A percentile compares a stretch with the other conserved stretches of the same genome.
These are phyloP conservation scores for Tupaia tana DNA, from an alignment of 2,113 vertebrate genomes.

Conservation along the genomic window DNA sequence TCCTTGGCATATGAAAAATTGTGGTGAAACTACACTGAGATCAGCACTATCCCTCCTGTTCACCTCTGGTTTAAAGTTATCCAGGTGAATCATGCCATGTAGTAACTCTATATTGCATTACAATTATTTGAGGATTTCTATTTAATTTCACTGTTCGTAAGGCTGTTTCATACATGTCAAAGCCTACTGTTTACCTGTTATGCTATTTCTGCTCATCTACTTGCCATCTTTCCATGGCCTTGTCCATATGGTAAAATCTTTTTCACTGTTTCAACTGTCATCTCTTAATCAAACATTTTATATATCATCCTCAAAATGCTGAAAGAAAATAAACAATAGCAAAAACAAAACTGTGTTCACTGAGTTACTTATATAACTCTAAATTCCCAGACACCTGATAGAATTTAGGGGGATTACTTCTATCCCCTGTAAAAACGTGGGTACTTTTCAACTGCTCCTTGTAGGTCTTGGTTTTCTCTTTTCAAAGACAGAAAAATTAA, in stretches of 20 bases:
- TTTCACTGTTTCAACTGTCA: not conserved
- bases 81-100: constrained; percentile 29
- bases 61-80: constrained; percentile 14
- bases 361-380: not conserved
- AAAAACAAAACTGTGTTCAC: not conserved
- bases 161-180: constrained; percentile 66
- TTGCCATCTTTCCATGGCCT: not conserved
- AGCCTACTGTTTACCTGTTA: constrained; percentile 62
- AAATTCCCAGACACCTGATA: not conserved
- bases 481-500: not conserved
- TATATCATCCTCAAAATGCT: not conserved
- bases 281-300: not conserved
- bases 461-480: not conserved
- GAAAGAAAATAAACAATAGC: not conserved
- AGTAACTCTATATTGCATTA: constrained; percentile 41
- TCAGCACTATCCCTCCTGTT: not conserved
- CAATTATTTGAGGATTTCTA: constrained; percentile 69
- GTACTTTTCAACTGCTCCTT: not conserved
- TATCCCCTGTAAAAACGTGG: not conserved
- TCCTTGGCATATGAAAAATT: not conserved
- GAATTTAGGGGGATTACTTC: not conserved
- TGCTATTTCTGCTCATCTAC: not conserved
- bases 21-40: not conserved
- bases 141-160: constrained; percentile 68
- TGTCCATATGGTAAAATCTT: not conserved